Base-by-base conservation (phyloP, 2,113 vertebrate genomes). In the Todiramphus saurophagus region DNA sequence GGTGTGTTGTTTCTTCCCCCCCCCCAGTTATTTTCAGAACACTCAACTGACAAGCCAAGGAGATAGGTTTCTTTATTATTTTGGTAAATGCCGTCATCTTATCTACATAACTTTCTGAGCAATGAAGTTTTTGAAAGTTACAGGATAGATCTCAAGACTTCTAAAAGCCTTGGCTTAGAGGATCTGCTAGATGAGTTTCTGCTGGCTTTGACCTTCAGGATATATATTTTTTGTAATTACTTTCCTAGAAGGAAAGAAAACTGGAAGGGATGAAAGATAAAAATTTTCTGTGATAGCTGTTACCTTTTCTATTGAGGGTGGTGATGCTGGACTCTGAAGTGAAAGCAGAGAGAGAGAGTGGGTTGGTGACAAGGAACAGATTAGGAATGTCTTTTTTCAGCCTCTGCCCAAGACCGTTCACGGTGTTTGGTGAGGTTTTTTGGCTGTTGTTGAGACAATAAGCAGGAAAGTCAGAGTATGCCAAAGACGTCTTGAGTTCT, bases 51-150 rank as follows among this genome's bases (percentile, higher is more conserved):
- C 27, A 35, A 69, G 5, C 12, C 55, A n/a, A 72, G 74, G 33
- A 58, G 24, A 28, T 72, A 58, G 1, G 2, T 16, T 37, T 62
- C 9, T 55, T 87, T 59, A 9, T 25, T 35, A 87, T 89, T 79
- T 75, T 55, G 23, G 23, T 53, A 83, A 81, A 81, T 0, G 0
- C 3, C 0, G 18, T 58, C 35, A 66, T 44, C 9, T 3, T 62
- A 24, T 25, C 39, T 48, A 28, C 2, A 6, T 35, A 60, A 43
- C 24, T 63, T 20, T 67, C 23, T n/a, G 75, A 64, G 9, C 30
- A 70, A 23, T 16, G 7, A 70, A 21, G 10, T 30, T 89, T 67
- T 59, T 60, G 66, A 21, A 78, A 53, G 5, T 27, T 55, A 78
- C 31, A 73, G 4, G 8, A 27, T 31, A 41, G 10, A 19, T 50